Evolutionary conservation across 2,888 invertebrate species (phyloP), one percentile per base, ranked within the genome.

Genomic region (Lordiphosa fenestrarum): DNA sequence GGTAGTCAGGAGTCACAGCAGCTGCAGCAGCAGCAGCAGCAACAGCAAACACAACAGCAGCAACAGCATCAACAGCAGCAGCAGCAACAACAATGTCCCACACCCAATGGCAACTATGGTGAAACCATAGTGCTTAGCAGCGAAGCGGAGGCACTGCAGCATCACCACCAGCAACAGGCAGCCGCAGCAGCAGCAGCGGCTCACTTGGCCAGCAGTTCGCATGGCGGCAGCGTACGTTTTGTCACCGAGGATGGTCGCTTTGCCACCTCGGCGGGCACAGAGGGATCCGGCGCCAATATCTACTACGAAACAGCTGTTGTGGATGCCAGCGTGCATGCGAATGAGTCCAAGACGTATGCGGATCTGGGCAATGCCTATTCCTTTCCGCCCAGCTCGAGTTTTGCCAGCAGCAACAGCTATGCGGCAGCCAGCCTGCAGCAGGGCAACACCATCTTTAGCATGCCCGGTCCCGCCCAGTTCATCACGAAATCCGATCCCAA

Each of bases 301-400:
- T 88, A 86, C 61, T 88, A 86, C 48, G 88, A 88, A 13, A 54
- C 72, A 0, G 53, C 82, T 1, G 83, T 86, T 5, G 82, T 86
- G 2, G 89, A 89, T 48, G 77, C 86, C 38, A 82, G 68, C 7
- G 68, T 78, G 2, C 87, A 87, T 62, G 60, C 71, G 6, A 86
- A 84, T 44, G 89, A 89, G 68, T 64, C 82, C 1, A 89, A 89
- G 66, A 89, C 89, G 0, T 89, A 89, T 52, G 89, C 89, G 9
- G 89, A 89, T 62, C 60, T 89, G 58, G 89, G 89, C 4, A 85
- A 80, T 33, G 82, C 86, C 21, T 88, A 88, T 25, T 38, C 84
- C 44, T 89, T 86, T 54, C 70, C 85, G 21, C 66, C 85, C 25
- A 80, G 80, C 19, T 73, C 85, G 3, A 64, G 86, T 1, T 81